Evolutionary conservation across 2,797 vertebrate species (phyloP).

Genomic region (Lophotriccus pileatus): DNA sequence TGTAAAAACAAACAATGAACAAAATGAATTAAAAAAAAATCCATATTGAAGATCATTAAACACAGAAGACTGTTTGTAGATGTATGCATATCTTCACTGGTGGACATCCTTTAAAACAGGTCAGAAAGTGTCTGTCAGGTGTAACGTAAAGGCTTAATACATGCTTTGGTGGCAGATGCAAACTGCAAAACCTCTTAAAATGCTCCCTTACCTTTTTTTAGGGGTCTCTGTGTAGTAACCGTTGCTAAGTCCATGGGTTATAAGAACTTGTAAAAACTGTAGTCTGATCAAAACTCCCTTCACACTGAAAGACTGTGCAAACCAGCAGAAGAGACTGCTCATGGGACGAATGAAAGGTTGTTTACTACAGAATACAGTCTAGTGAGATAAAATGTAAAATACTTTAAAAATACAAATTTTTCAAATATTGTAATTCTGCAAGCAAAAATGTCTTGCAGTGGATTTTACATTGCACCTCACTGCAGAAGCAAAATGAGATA

Average conservation of each 20-base stretch:
- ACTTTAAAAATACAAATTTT: not conserved
- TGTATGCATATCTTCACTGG: not conserved
- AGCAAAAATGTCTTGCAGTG: not conserved
- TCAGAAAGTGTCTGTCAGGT: not conserved
- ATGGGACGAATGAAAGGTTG: not conserved
- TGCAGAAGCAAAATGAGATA: not conserved
- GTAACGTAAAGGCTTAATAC: not conserved
- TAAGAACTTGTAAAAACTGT: not conserved
- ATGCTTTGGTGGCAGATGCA: not conserved
- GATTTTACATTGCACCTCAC: not conserved
- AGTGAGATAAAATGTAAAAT: not conserved
- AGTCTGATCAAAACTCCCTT: not conserved
- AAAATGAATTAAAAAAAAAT: not conserved
- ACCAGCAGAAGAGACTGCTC: not conserved
- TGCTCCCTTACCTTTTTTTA: not conserved
- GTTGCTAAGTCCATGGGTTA: not conserved
- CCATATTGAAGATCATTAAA: not conserved
- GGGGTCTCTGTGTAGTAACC: not conserved
- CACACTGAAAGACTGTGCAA: not conserved
- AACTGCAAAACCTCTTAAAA: not conserved
- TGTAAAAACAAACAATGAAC: not conserved
- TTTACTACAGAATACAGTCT: not conserved
- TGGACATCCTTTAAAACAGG: not conserved
- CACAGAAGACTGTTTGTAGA: not conserved
- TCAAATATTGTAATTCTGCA: not conserved